Evolutionary conservation across 2,888 invertebrate genomes (phyloP).

Genomic region (Pegoplata infirma): DNA sequence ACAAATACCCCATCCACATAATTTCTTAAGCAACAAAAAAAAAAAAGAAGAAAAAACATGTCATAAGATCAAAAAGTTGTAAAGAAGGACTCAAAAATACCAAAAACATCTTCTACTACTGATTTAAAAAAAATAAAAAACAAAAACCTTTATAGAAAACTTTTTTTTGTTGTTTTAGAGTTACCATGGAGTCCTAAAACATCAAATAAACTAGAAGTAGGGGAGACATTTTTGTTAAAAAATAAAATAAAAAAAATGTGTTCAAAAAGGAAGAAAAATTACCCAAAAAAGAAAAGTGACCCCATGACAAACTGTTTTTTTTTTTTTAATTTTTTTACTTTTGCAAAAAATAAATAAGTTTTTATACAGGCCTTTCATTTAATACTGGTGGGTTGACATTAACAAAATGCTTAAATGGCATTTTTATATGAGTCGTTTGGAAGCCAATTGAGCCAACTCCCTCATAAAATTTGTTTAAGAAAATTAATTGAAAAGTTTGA

Average conservation of each 20-base stretch:
- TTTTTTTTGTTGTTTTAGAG: slow-evolving; percentile 26
- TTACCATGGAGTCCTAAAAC: slow-evolving; percentile 48
- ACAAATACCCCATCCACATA: slow-evolving; percentile 1
- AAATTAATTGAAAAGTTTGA: too few relatives aligned
- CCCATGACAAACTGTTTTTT: slow-evolving; percentile 31
- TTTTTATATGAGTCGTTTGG: too few relatives aligned
- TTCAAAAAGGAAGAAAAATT: slow-evolving; percentile 39
- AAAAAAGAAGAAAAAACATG: too few relatives aligned
- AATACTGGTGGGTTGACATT: slow-evolving; percentile 30
- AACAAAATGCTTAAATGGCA: slow-evolving; percentile 46
- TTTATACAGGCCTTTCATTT: slow-evolving; percentile 21
- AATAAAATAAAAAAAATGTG: slow-evolving; percentile 1
- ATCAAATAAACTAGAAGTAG: slow-evolving; percentile 9
- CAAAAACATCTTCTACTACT: slow-evolving; percentile 14
- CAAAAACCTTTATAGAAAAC: slow-evolving; percentile 21
- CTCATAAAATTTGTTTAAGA: too few relatives aligned
- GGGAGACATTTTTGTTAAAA: slow-evolving; percentile 3
- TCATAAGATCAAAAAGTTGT: slow-evolving; percentile 56
- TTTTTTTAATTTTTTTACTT: too few relatives aligned
- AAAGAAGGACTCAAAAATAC: slow-evolving; percentile 43
- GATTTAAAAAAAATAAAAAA: slow-evolving; percentile 8
- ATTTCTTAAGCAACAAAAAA: slow-evolving; percentile 5
- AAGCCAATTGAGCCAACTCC: too few relatives aligned
- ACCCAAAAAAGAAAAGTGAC: slow-evolving; percentile 32
- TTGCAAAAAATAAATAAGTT: not conserved